These are phyloP conservation scores for Tetrao urogallus DNA, from an alignment of 2,113 vertebrate genomes.

Conservation along the genomic window DNA sequence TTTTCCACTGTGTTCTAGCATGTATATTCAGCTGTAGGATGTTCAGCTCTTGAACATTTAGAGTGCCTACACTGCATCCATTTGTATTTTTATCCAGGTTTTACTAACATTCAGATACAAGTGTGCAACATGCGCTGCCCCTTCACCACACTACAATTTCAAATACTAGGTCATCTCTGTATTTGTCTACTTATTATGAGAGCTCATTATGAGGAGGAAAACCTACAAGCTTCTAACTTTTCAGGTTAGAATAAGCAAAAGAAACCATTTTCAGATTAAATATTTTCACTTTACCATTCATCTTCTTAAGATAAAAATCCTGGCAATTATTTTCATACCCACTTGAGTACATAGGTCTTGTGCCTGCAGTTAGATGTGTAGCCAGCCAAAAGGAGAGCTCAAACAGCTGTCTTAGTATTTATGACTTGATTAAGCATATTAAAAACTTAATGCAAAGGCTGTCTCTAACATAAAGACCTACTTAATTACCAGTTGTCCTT, in stretches of 20 bases:
- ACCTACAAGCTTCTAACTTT: neutral
- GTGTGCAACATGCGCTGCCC: rapidly evolving
- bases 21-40: neutral
- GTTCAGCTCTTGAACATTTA: neutral
- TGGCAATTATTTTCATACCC: constrained; percentile 3
- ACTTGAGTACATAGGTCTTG: neutral
- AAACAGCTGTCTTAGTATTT: neutral
- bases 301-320: neutral
- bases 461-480: neutral
- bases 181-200: neutral
- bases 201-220: neutral
- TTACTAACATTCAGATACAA: neutral
- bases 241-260: neutral
- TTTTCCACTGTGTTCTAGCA: neutral
- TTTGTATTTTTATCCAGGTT: neutral
- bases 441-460: neutral
- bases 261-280: neutral
- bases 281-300: neutral
- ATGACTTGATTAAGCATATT: neutral
- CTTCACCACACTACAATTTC: neutral
- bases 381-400: neutral
- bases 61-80: neutral
- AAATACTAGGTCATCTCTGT: neutral
- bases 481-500: neutral
- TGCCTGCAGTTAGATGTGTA: neutral